Conservation (phyloP, 2,113 vertebrate species). For the Hassar affinis region DNA sequence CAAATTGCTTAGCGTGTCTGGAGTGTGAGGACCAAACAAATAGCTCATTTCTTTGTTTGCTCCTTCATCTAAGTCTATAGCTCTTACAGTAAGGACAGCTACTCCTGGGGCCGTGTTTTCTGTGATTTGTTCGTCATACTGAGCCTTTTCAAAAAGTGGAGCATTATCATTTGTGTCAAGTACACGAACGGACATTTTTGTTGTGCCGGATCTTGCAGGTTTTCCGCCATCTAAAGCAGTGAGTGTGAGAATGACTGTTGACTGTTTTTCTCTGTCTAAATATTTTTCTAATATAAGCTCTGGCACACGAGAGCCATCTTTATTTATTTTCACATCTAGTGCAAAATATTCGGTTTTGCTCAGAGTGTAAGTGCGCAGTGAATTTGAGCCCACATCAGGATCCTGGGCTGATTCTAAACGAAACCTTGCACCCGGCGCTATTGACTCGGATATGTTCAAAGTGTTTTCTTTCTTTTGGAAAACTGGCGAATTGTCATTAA, state of each 20-base stretch:
- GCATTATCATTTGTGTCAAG: conserved; percentile 84
- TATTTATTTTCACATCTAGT: conserved; percentile 61
- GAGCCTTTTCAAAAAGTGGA: conserved; percentile 75
- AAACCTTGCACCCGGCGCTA: conserved; percentile 71
- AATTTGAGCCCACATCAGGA: conserved; percentile 69
- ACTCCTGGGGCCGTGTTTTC: conserved; percentile 74
- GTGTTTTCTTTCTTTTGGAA: conserved; percentile 72
- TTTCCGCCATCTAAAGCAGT: conserved; percentile 69
- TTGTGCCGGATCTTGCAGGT: conserved; percentile 57
- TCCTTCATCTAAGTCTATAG: conserved; percentile 70
- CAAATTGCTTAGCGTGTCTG: conserved; percentile 53
- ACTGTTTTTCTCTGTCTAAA: conserved; percentile 68
- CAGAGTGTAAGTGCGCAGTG: conserved; percentile 67
- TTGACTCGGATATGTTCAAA: conserved; percentile 75
- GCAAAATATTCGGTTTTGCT: conserved; percentile 70
- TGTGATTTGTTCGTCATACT: conserved; percentile 78
- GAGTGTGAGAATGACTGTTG: conserved; percentile 69
- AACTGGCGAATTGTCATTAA: conserved; percentile 79
- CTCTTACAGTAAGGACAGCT: conserved; percentile 74
- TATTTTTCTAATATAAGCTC: conserved; percentile 68
- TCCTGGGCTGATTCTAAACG: conserved; percentile 72
- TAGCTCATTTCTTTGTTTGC: conserved; percentile 69
- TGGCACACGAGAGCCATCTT: conserved; percentile 61
- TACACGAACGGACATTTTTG: conserved; percentile 58
- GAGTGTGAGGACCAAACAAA: conserved; percentile 65